phyloP scores from a whole-genome alignment of 37 sponge, comb jelly and placozoan genomes.

The Geodia barretti region DNA sequence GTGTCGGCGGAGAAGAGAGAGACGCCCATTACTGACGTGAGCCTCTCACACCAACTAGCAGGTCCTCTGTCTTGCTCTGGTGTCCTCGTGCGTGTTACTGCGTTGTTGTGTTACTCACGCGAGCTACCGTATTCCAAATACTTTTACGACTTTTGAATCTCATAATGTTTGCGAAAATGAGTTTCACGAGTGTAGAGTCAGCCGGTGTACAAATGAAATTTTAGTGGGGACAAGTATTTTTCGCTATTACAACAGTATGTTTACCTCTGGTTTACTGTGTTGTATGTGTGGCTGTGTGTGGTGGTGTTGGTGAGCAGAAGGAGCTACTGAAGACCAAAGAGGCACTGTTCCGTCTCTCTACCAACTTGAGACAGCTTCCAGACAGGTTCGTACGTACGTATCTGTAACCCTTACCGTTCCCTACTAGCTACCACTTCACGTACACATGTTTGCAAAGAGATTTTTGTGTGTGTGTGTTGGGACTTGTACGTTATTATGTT shows the following conservation, averaged over 20 bases:
- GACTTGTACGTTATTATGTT: background rate
- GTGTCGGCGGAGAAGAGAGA: slow-evolving; percentile 84
- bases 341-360: slow-evolving; percentile 57
- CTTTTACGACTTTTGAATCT: no score
- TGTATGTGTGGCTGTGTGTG: no score
- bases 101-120: no score
- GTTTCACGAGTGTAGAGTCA: no score
- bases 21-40: slow-evolving; percentile 84
- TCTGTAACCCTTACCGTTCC: background rate
- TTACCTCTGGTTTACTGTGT: no score
- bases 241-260: no score
- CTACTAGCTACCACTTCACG: background rate
- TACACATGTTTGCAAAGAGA: background rate
- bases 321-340: slow-evolving; percentile 85
- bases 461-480: background rate
- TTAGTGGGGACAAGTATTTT: no score
- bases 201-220: no score
- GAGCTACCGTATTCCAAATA: no score
- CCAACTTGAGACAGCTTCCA: slow-evolving; percentile 77
- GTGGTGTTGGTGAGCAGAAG: slow-evolving; percentile 61
- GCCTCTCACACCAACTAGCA: no score
- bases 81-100: background rate
- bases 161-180: no score
- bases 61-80: background rate
- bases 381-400: slow-evolving; percentile 63